Base-by-base conservation (phyloP, 2,888 invertebrate genomes). In the Trisateles emortualis region DNA sequence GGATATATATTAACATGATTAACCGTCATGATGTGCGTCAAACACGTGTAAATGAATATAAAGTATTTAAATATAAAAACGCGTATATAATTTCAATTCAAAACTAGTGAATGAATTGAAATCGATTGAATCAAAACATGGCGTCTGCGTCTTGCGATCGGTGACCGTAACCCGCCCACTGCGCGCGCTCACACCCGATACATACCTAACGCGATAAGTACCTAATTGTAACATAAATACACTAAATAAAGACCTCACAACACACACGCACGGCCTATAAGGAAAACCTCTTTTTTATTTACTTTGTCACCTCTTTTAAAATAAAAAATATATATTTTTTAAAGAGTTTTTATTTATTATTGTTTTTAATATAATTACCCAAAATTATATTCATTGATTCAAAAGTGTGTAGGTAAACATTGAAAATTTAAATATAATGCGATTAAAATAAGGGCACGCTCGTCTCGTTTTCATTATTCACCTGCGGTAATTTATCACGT, bases 81-180 rank as follows among this genome's bases (percentile, higher is more conserved):
- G 8, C 35, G 13, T 36, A 43, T 19, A 48, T 46, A 52, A 50
- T 55, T 55, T 40, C 30, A 50, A 55, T 71, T 54, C 50, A 58
- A n/a, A 65, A 64, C 57, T 53, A 44, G 22, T 72, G 59, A 72
- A 72, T 72, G 66, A 66, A 70, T 72, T 58, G 39, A 68, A 72
- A 65, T 63, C 59, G 52, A 60, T 49, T 59, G 58, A 63, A 66
- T 69, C 48, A 64, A 64, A 72, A 72, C 55, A 69, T 72, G 69
- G 63, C 63, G 68, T 62, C 53, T 40, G 46, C 33, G 17, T 40
- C 40, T 54, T 43, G 43, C 58, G 60, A 63, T 45, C 69, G 66
- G 66, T 69, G 66, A 70, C 57, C 51, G 59, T 58, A 59, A 65
- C 69, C 70, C 70, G 66, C 70, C 70, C 70, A 70, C 70, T 53